Evolutionary conservation across 2,888 invertebrate species (phyloP), one percentile per base, ranked within the genome.

Genomic region (Caenorhabditis sp.): DNA sequence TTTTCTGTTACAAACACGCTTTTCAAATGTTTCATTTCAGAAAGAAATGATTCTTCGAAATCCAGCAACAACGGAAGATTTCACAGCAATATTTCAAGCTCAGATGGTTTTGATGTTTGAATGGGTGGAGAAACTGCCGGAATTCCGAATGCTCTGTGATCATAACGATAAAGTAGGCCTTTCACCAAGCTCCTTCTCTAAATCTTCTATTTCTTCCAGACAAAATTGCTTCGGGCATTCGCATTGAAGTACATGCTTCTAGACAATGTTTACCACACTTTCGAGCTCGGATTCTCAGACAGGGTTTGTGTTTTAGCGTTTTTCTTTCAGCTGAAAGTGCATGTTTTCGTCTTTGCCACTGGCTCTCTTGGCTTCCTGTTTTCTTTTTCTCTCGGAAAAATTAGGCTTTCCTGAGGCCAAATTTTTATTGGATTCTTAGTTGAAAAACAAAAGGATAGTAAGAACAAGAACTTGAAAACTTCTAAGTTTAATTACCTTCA

Each of bases 51-150:
- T 64, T 35, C 74, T 89, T 18, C 67, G 76, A 28, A 65, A 78
- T n/a, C 79, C 87, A 20, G 89, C 89, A 0, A 68, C 82, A 1
- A 55, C 83, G 18, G 88, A 88, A 40, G 89, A 89, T 65, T 84
- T 85, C 69, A 80, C 84, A 47, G 70, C 70, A 9, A 82, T 89
- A 28, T 86, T 86, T 40, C 87, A 85, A 80, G 82, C 82, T 8
- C 86, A 86, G 65, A 87, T 88, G 83, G 85, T 88, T 44, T 74
- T 90, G 60, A 88, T 90, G 89, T 90, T 90, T 62, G 90, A 90
- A 84, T 90, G 90, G 90, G 89, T 85, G 1, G 89, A 89, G 35
- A 88, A 88, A 37, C 60, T 90, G 60, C 86, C 88, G 11, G 90
- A 90, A 40, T 90, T 90, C 65, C 70, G 86, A 28, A 61, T 69